Evolutionary conservation across 2,888 invertebrate genomes (phyloP).

Genomic region (Litoditis marina): DNA sequence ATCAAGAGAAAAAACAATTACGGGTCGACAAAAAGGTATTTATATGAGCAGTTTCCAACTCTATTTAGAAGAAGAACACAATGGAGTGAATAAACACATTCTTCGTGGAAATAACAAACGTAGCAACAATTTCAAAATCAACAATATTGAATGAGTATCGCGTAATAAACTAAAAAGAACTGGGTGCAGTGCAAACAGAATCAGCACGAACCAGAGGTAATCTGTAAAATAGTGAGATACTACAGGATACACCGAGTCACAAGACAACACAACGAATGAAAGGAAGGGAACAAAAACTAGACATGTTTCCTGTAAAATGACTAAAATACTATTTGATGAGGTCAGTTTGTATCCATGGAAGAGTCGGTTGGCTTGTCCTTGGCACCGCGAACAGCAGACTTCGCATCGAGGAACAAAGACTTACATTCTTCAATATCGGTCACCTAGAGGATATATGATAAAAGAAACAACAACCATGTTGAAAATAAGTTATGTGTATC

Average conservation of each 20-base stretch:
- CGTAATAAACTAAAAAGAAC: no score
- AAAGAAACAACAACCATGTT: neutral
- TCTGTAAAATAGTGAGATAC: no score
- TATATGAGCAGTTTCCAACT: neutral
- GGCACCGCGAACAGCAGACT: constrained; percentile 31
- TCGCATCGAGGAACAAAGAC: constrained; percentile 81
- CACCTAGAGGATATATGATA: constrained; percentile 69
- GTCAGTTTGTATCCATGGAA: constrained; percentile 2
- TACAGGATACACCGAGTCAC: no score
- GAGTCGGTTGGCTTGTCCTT: no score
- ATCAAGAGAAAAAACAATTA: no score
- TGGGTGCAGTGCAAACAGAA: no score
- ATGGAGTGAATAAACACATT: neutral
- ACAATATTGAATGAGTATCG: no score
- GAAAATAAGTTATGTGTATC: neutral
- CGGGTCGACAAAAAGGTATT: neutral
- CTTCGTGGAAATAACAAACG: neutral
- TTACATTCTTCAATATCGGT: constrained; percentile 80
- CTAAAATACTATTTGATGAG: neutral
- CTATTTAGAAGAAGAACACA: neutral
- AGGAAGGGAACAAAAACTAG: no score
- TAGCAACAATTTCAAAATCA: neutral
- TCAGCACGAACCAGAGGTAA: no score
- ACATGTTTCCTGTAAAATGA: no score
- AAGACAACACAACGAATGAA: no score